Evolutionary conservation across 2,888 invertebrate species (phyloP).

Genomic region (Drosophila nr. fundita): DNA sequence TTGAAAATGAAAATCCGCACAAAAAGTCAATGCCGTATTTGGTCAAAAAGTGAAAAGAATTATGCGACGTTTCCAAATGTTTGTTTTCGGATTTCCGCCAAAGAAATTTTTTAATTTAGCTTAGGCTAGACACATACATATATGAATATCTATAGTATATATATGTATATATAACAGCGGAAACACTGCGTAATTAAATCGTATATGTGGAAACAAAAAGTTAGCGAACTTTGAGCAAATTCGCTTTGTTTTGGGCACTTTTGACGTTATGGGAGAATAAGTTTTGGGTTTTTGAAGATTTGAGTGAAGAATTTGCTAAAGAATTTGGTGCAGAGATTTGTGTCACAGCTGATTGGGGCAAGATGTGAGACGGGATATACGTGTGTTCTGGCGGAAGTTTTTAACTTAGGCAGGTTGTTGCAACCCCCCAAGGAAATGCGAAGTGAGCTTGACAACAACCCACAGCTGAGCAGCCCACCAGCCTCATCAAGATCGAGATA

Average conservation of each 20-base stretch:
- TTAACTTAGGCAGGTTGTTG: neutral
- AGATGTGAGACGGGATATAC: neutral
- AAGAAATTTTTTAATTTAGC: conserved; percentile 66
- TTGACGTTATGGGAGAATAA: conserved; percentile 65
- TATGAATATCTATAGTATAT: neutral
- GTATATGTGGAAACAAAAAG: conserved; percentile 32
- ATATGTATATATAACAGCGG: conserved; percentile 37
- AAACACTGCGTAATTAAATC: conserved; percentile 66
- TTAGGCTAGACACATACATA: conserved; percentile 3
- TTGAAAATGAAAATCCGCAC: conserved; percentile 62
- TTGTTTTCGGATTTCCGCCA: conserved; percentile 69
- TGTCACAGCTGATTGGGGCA: conserved; percentile 7
- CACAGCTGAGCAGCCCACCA: conserved; percentile 35
- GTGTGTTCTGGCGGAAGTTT: conserved; percentile 26
- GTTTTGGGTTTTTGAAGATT: conserved; percentile 13
- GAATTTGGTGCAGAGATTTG: conserved; percentile 1
- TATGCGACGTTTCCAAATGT: conserved; percentile 59
- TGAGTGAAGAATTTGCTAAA: conserved; percentile 1
- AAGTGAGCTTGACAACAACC: conserved; percentile 25
- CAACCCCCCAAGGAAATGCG: conserved; percentile 47
- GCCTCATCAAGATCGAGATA: conserved; percentile 29
- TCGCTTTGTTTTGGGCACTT: conserved; percentile 21
- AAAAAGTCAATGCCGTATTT: conserved; percentile 65
- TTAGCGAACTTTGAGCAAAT: conserved; percentile 38
- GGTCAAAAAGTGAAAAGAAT: conserved; percentile 77